These are phyloP conservation scores for Notolepis coatsorum DNA, from an alignment of 2,797 vertebrate species.

Conservation along the genomic window DNA sequence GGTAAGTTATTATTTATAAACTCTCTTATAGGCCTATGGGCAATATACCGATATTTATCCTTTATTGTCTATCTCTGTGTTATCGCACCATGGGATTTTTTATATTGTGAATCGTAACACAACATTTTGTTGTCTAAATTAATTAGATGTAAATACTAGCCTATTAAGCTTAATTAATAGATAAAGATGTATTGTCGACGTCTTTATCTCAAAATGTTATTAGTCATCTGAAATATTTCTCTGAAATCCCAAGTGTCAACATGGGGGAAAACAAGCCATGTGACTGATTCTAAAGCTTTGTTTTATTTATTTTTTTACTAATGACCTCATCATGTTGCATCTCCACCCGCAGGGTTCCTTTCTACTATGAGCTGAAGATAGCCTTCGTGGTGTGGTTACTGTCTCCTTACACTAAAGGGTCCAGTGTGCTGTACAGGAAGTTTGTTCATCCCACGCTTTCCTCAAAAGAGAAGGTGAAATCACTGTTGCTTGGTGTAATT, in stretches of 20 bases:
- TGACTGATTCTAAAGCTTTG: neutral
- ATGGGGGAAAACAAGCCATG: neutral
- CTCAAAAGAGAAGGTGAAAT: constrained; percentile 98
- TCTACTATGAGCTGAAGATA: constrained; percentile 99
- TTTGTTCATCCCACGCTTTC: constrained; percentile 98
- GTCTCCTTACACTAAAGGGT: constrained; percentile 98
- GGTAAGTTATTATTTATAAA: constrained; percentile 84
- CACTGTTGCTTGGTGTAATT: constrained; percentile 2
- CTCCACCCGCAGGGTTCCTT: constrained; percentile 96
- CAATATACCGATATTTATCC: too few relatives aligned
- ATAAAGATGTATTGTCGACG: too few relatives aligned
- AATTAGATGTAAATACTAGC: too few relatives aligned
- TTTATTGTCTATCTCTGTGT: too few relatives aligned
- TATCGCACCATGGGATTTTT: too few relatives aligned
- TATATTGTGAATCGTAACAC: too few relatives aligned
- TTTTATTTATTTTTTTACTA: constrained; percentile 2
- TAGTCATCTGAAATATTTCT: neutral
- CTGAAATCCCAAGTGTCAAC: neutral
- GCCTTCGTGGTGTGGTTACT: constrained; percentile 98
- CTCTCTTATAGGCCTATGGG: too few relatives aligned
- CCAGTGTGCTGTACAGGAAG: constrained; percentile 97
- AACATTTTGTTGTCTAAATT: too few relatives aligned
- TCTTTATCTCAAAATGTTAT: too few relatives aligned
- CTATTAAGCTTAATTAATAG: too few relatives aligned
- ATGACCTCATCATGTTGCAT: constrained; percentile 3